These are phyloP conservation scores for Lasioglossum malachurum DNA, from an alignment of 2,888 invertebrate genomes.

Conservation along the genomic window DNA sequence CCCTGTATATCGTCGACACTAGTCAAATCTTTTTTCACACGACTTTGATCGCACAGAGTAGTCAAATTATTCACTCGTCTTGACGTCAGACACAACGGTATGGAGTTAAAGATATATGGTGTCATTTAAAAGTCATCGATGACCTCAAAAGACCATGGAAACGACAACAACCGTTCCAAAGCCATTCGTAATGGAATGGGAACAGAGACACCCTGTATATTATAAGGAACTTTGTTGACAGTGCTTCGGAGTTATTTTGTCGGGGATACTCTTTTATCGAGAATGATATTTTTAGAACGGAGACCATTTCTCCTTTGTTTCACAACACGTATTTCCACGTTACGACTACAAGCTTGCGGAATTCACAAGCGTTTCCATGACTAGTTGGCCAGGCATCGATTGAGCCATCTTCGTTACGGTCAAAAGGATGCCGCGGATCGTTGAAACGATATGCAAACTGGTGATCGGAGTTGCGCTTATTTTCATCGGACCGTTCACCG, in stretches of 20 bases:
- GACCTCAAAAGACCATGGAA: no score
- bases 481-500: slow-evolving; percentile 26
- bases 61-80: no score
- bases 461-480: slow-evolving; percentile 13
- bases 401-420: neutral
- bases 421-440: slow-evolving; percentile 24
- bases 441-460: slow-evolving; percentile 20
- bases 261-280: neutral
- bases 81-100: no score
- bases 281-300: neutral
- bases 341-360: neutral
- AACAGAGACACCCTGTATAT: no score
- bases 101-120: no score
- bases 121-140: no score
- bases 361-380: neutral
- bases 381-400: slow-evolving; percentile 16
- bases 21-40: no score
- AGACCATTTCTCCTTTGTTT: neutral
- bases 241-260: neutral
- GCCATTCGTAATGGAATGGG: no score
- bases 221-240: neutral
- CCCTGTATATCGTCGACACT: no score
- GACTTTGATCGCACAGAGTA: no score
- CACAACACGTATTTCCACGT: neutral
- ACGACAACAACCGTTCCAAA: no score